These are phyloP conservation scores for Charadrius vociferus DNA, from an alignment of 2,113 vertebrate species.

Conservation along the genomic window DNA sequence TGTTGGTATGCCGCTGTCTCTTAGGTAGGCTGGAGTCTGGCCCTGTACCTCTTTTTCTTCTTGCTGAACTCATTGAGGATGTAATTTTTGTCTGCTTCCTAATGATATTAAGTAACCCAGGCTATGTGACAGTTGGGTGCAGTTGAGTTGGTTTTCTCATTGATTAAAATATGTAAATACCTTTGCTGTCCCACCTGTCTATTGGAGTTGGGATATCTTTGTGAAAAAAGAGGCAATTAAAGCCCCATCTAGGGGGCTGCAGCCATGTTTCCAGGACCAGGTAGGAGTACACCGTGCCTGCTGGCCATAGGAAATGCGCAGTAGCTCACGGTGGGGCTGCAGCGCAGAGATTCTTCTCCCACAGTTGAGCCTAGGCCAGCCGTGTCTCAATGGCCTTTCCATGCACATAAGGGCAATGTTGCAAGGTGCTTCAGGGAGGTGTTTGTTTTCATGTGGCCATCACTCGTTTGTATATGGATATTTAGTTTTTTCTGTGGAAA, in stretches of 20 bases:
- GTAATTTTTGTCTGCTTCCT: background rate
- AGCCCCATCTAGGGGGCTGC: background rate
- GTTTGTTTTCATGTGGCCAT: background rate
- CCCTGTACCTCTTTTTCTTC: background rate
- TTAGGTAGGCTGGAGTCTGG: background rate
- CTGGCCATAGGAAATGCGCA: background rate
- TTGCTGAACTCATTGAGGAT: background rate
- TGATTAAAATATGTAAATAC: background rate
- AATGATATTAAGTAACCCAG: background rate
- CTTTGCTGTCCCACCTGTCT: background rate
- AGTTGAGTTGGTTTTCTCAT: background rate
- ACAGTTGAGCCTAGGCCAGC: background rate
- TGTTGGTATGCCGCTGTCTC: background rate
- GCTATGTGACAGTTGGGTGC: background rate
- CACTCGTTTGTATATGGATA: background rate
- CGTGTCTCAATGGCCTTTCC: accelerated
- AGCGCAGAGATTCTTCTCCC: background rate
- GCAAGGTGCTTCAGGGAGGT: background rate
- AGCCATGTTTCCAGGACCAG: background rate
- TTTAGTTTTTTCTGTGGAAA: background rate
- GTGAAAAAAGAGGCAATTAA: background rate
- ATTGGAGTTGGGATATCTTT: background rate
- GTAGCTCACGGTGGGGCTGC: accelerated
- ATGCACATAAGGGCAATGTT: background rate
- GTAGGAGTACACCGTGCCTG: background rate